A percentile compares a stretch with the other conserved stretches of the same genome.
phyloP scores from a whole-genome alignment of 2,113 vertebrate genomes.

The Ifrita kowaldi region DNA sequence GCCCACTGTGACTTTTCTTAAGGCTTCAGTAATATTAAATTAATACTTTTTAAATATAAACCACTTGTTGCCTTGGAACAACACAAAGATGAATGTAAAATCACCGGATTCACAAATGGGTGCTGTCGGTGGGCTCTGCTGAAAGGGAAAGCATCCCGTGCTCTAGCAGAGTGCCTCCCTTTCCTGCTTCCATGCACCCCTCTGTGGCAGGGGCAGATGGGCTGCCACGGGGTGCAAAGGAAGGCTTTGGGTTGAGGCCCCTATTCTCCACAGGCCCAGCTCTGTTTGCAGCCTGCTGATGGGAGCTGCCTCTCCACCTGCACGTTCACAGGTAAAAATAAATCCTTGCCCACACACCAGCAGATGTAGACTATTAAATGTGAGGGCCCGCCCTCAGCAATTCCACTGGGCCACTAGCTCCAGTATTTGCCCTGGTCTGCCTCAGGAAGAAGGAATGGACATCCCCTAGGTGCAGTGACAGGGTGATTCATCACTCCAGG shows the following conservation, averaged over 20 bases:
- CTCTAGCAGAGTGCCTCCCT: neutral
- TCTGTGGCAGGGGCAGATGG: neutral
- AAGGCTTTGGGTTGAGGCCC: neutral
- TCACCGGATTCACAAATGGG: rapidly evolving
- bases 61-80: neutral
- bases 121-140: neutral
- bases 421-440: neutral
- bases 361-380: neutral
- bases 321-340: neutral
- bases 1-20: neutral
- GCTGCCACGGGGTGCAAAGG: neutral
- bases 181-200: rapidly evolving
- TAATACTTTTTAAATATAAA: constrained; percentile 6
- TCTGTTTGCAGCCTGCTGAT: neutral
- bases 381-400: neutral
- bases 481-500: rapidly evolving
- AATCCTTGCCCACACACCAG: neutral
- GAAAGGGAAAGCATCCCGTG: neutral
- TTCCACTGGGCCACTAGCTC: neutral
- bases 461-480: rapidly evolving
- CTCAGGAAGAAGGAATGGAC: neutral
- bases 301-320: neutral
- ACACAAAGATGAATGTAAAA: neutral
- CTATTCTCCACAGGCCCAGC: neutral
- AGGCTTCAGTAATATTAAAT: neutral